Percentiles rank a stretch among this genome's conserved stretches.
These are phyloP conservation scores for Timema podura DNA, from an alignment of 2,888 invertebrate genomes.

Conservation along the genomic window DNA sequence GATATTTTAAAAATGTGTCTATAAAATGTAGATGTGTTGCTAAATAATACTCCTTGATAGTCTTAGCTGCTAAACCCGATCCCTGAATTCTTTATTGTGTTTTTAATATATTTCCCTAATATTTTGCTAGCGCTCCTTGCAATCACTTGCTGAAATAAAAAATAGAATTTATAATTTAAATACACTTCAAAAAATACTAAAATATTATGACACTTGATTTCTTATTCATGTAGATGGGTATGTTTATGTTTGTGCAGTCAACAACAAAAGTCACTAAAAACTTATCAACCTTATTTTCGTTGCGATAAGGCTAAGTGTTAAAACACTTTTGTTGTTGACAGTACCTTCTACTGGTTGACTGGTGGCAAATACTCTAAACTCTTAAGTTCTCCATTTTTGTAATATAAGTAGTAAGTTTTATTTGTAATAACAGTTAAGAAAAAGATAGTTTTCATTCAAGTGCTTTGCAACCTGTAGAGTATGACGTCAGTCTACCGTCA, in stretches of 20 bases:
- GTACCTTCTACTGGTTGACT: too few species aligned
- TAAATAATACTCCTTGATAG: constrained; percentile 9
- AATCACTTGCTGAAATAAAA: constrained; percentile 14
- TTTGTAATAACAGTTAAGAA: too few species aligned
- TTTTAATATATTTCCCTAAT: constrained; percentile 10
- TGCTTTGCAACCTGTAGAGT: too few species aligned
- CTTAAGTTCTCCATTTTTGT: too few species aligned
- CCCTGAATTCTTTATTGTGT: background rate
- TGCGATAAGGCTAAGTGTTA: too few species aligned
- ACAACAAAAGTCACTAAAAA: too few species aligned
- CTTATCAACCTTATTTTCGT: too few species aligned
- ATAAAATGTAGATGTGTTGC: constrained; percentile 12
- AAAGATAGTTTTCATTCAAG: too few species aligned
- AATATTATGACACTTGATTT: background rate
- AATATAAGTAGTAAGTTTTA: too few species aligned
- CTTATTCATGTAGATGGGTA: background rate
- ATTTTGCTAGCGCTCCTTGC: constrained; percentile 15
- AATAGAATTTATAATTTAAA: background rate
- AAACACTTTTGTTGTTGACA: too few species aligned
- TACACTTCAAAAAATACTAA: background rate
- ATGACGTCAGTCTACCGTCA: too few species aligned
- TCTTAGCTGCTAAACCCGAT: background rate
- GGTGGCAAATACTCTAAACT: too few species aligned
- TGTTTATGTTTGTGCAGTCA: background rate
- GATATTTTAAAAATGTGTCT: constrained; percentile 7